Conservation (phyloP, 2,797 vertebrate species). For the Parauchenoglanis ngamensis region DNA sequence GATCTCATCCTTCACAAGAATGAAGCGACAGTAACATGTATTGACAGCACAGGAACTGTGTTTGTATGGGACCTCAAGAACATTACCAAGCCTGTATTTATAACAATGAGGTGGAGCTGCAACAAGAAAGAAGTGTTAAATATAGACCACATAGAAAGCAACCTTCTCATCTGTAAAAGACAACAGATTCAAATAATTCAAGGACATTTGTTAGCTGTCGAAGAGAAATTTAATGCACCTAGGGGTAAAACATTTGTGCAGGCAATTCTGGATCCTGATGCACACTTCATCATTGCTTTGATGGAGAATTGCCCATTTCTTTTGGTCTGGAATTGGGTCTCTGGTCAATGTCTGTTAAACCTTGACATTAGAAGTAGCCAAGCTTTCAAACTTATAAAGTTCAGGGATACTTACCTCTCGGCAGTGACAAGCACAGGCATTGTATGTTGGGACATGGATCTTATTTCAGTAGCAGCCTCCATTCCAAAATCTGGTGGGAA, state of each 20-base stretch:
- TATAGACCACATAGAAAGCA: conserved; percentile 61
- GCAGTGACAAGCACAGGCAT: conserved; percentile 63
- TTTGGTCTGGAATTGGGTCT: conserved; percentile 73
- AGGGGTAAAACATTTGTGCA: conserved; percentile 65
- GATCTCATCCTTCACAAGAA: conserved; percentile 63
- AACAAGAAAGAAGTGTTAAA: conserved; percentile 59
- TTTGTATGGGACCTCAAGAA: conserved; percentile 69
- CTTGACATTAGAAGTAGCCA: conserved; percentile 60
- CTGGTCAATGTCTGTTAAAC: conserved; percentile 76
- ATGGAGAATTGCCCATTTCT: conserved; percentile 66
- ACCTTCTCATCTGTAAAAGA: conserved; percentile 70
- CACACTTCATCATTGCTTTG: conserved; percentile 72
- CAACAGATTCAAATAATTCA: conserved; percentile 72
- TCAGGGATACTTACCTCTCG: conserved; percentile 57
- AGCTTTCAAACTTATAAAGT: conserved; percentile 65
- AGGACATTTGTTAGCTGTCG: conserved; percentile 64
- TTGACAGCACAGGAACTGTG: conserved; percentile 71
- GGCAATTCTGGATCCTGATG: conserved; percentile 68
- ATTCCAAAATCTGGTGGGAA: conserved; percentile 66
- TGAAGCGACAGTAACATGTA: conserved; percentile 63
- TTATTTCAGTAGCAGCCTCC: conserved; percentile 64
- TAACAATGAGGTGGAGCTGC: conserved; percentile 58
- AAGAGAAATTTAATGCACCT: conserved; percentile 71
- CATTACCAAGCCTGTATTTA: conserved; percentile 57
- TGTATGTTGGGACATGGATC: conserved; percentile 74